Evolutionary conservation across 2,797 vertebrate genomes (phyloP), one percentile per base, ranked within the genome.

Genomic region (Eremophila alpestris): DNA sequence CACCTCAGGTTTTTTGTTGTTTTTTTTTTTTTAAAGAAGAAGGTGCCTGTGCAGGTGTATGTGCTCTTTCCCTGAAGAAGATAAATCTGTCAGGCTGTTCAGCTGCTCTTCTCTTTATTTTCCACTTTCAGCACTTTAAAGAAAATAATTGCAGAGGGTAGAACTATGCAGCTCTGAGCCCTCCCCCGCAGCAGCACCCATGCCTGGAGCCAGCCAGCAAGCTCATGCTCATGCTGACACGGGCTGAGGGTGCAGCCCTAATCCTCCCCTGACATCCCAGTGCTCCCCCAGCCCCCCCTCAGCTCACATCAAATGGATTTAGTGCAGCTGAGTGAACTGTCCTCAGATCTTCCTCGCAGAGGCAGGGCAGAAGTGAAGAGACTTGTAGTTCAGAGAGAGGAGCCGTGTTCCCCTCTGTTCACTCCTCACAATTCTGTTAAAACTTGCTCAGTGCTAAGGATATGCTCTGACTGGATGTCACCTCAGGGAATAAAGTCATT

Each of bases 361-460:
- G 93, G 81, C 94, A 51, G 91, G 89, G 89, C 95, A 92, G 76
- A 51, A 96, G 96, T 91, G 89, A 80, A 95, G 97, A 97, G 97
- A 91, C 97, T 93, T 96, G 97, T 86, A 63, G 95, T 71, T 93
- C 4, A 83, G 96, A 93, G 87, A 76, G 88, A 68, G 83, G 78
- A 97, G 97, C 96, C 94, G n/a, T 94, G 96, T 78, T 81, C 32
- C 93, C 95, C 93, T 92, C 97, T 92, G 95, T 82, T 96, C 91
- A 32, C 97, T 32, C 10, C 27, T 82, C 95, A n/a, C 52, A 36
- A 93, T 91, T 98, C 98, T 99, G 98, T 99, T 96, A 98, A 97
- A 98, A 99, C 99, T 98, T 99, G 98, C 98, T 98, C 97, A 82
- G 96, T 75, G 56, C 98, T 93, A 76, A 96, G 97, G 93, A 98